A percentile compares a stretch with the other conserved stretches of the same genome.
These are phyloP conservation scores for Hypomecis punctinalis DNA, from an alignment of 2,888 invertebrate species.

Conservation along the genomic window DNA sequence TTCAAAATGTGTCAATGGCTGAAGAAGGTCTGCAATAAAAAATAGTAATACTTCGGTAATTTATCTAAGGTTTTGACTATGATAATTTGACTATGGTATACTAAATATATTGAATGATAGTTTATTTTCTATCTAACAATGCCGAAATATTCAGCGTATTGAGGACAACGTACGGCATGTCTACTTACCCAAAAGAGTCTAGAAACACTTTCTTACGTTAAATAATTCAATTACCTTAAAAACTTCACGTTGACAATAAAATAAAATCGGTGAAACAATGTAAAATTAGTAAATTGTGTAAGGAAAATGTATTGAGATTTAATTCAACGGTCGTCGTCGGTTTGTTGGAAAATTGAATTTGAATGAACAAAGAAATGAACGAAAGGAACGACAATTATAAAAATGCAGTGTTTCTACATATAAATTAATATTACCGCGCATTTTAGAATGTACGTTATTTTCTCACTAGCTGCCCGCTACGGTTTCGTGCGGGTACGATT, in stretches of 20 bases:
- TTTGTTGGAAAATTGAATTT: conserved; percentile 9
- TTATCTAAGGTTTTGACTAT: neutral
- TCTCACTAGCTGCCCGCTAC: too few relatives aligned
- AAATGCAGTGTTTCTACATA: too few relatives aligned
- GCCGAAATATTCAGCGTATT: too few relatives aligned
- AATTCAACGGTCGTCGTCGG: conserved; percentile 30
- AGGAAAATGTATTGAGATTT: conserved; percentile 29
- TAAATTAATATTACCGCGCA: too few relatives aligned
- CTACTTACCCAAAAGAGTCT: conserved; percentile 1
- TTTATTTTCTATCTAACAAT: too few relatives aligned
- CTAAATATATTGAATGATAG: too few relatives aligned
- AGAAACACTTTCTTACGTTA: neutral
- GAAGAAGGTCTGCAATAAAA: conserved; percentile 48
- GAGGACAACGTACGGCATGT: neutral
- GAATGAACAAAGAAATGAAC: conserved; percentile 4
- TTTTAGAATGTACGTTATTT: too few relatives aligned
- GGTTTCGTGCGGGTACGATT: too few relatives aligned
- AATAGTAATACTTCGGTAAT: conserved; percentile 37
- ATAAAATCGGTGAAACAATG: too few relatives aligned
- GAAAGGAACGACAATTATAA: neutral
- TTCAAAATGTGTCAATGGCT: conserved; percentile 39
- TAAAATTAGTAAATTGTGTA: neutral
- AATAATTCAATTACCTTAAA: neutral
- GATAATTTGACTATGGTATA: too few relatives aligned
- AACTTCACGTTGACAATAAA: neutral